phyloP scores from a whole-genome alignment of 2,113 vertebrate genomes.

The Talpa occidentalis region DNA sequence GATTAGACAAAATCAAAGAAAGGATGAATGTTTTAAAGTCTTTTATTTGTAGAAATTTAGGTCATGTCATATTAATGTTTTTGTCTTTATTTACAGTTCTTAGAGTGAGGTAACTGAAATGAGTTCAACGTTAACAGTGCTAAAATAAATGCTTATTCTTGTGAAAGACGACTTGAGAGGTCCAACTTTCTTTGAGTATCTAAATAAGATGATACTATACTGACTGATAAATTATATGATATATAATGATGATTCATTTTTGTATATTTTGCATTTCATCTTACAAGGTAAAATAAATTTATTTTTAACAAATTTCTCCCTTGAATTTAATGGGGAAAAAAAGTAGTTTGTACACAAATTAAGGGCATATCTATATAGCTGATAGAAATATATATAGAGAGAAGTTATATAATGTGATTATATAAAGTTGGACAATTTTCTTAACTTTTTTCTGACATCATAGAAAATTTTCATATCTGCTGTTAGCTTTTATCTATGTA shows the following conservation, averaged over 20 bases:
- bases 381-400: neutral
- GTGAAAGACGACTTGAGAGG: neutral
- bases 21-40: neutral
- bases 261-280: neutral
- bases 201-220: neutral
- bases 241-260: neutral
- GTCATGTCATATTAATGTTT: neutral
- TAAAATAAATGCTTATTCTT: neutral
- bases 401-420: neutral
- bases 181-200: neutral
- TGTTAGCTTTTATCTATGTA: neutral
- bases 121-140: neutral
- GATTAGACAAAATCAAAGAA: neutral
- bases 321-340: conserved; percentile 14
- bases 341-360: neutral
- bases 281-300: neutral
- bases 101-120: neutral
- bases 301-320: neutral
- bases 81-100: neutral
- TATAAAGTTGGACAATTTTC: neutral
- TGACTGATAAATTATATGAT: neutral
- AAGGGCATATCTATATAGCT: neutral
- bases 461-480: neutral
- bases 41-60: neutral
- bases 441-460: neutral